A percentile compares a stretch with the other conserved stretches of the same genome.
phyloP scores from a whole-genome alignment of 2,113 vertebrate species.

The Antidorcas marsupialis region DNA sequence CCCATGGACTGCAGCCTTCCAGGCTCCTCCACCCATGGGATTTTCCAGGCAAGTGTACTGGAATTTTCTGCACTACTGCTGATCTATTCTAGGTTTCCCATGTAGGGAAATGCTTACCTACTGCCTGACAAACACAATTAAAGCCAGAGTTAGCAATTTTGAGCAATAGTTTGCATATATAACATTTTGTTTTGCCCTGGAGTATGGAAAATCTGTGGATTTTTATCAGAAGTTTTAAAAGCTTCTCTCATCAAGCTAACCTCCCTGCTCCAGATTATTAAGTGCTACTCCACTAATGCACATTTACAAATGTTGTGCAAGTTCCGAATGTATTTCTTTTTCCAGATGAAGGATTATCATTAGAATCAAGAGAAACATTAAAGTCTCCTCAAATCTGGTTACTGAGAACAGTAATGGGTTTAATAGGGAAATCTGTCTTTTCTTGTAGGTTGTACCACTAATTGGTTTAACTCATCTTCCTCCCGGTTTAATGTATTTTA shows the following conservation, averaged over 20 bases:
- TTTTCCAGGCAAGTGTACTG: no score
- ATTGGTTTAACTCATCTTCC: constrained; percentile 55
- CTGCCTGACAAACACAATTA: background rate
- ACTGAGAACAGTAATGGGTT: constrained; percentile 59
- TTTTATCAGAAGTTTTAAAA: constrained; percentile 22
- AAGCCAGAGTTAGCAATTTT: background rate
- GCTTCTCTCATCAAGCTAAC: constrained; percentile 17
- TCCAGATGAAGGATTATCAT: constrained; percentile 55
- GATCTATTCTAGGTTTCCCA: background rate
- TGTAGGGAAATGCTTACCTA: background rate
- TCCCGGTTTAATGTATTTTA: constrained; percentile 49
- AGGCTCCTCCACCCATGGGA: no score
- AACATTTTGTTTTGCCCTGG: background rate
- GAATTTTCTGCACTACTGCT: background rate
- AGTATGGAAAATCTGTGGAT: background rate
- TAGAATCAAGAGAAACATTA: constrained; percentile 59
- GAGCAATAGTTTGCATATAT: background rate
- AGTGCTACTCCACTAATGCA: background rate
- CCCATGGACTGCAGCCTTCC: no score
- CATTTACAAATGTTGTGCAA: constrained; percentile 14
- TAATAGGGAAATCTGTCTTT: constrained; percentile 53
- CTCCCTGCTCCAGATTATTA: background rate
- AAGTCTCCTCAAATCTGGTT: constrained; percentile 54
- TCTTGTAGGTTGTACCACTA: constrained; percentile 49
- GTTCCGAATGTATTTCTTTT: constrained; percentile 39